Conservation (phyloP, 1,140 invertebrate species). For the Drosophila prosaltans region DNA sequence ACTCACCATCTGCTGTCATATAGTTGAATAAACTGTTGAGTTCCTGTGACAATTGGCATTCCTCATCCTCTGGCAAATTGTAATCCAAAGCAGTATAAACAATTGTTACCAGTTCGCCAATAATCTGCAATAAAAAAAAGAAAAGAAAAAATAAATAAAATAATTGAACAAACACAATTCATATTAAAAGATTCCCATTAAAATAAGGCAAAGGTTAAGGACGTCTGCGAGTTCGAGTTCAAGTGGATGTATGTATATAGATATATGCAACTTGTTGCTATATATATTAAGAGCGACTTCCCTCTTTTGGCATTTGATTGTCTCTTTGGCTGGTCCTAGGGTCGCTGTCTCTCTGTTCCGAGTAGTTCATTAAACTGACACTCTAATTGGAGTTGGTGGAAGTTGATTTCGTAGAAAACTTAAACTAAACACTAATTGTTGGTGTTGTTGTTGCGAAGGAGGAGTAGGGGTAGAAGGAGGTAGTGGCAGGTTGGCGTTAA, state of each 20-base stretch:
- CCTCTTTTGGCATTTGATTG: constrained; percentile 19
- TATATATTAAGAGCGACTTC: constrained; percentile 27
- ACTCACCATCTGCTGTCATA: constrained; percentile 89
- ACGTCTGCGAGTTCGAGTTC: constrained; percentile 11
- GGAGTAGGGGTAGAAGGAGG: constrained; percentile 16
- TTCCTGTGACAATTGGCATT: constrained; percentile 92
- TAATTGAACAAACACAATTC: constrained; percentile 23
- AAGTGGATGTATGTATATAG: not conserved
- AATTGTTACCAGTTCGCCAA: constrained; percentile 91
- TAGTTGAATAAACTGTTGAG: constrained; percentile 92
- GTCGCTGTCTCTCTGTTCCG: constrained; percentile 24
- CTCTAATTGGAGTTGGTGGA: constrained; percentile 73
- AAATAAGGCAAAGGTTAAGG: constrained; percentile 53
- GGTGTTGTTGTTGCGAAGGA: constrained; percentile 40
- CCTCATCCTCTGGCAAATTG: constrained; percentile 91
- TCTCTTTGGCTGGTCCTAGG: constrained; percentile 27
- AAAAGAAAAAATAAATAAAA: not conserved
- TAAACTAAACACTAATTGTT: constrained; percentile 56
- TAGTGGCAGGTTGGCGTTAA: constrained; percentile 27
- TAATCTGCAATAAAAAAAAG: constrained; percentile 86
- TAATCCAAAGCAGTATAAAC: constrained; percentile 95
- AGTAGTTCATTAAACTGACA: constrained; percentile 79
- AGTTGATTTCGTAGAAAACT: constrained; percentile 74
- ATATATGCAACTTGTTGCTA: constrained; percentile 23
- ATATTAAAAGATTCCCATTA: constrained; percentile 30